A percentile compares a stretch with the other conserved stretches of the same genome.
These are phyloP conservation scores for Stercorarius parasiticus DNA, from an alignment of 2,113 vertebrate genomes.

Conservation along the genomic window DNA sequence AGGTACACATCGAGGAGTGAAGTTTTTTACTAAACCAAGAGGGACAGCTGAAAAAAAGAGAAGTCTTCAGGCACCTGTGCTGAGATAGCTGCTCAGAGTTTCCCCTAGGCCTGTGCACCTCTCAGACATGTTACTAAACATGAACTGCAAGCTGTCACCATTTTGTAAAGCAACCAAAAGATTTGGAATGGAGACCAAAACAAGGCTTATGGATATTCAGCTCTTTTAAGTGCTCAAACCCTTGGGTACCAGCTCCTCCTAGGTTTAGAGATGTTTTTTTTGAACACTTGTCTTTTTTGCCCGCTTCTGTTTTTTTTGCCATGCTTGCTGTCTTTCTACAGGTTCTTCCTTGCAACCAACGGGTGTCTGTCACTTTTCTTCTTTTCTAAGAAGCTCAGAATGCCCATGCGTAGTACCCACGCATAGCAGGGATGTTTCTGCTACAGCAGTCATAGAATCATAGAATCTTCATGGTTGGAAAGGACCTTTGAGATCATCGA, in stretches of 20 bases:
- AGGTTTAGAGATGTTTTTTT: not conserved
- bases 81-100: not conserved
- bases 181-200: not conserved
- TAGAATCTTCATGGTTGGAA: too few relatives aligned
- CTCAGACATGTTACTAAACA: not conserved
- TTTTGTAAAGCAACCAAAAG: not conserved
- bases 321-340: not conserved
- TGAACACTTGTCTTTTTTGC: not conserved
- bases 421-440: not conserved
- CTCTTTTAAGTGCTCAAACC: not conserved
- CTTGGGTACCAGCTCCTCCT: not conserved
- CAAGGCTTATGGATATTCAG: not conserved
- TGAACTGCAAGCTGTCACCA: not conserved
- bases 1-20: not conserved
- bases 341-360: not conserved
- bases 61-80: not conserved
- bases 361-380: not conserved
- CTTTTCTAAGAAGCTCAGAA: not conserved
- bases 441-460: too few relatives aligned
- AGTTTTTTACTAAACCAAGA: not conserved
- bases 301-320: not conserved
- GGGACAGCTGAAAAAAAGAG: not conserved
- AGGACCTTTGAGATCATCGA: too few relatives aligned
- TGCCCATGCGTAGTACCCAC: not conserved
- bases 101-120: fast-evolving